Evolutionary conservation across 2,113 vertebrate genomes (phyloP).

Genomic region (Nipponia nippon): DNA sequence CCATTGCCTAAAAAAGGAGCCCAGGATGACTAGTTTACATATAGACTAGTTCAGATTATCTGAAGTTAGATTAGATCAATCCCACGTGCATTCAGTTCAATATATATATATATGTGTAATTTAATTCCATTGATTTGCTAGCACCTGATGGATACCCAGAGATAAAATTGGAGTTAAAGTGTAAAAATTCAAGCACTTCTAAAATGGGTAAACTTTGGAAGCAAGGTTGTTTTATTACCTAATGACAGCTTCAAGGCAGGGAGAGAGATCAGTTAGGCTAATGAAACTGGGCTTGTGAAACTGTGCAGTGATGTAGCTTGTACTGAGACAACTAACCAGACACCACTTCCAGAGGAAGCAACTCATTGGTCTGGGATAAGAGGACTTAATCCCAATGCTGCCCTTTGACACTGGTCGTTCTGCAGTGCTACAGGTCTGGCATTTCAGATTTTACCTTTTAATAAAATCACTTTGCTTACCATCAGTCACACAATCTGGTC

Average conservation of each 20-base stretch:
- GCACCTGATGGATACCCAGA: not conserved
- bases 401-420: not conserved
- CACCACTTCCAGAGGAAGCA: not conserved
- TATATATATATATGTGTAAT: not conserved
- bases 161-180: not conserved
- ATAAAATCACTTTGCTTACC: not conserved
- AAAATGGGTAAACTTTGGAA: not conserved
- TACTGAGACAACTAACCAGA: not conserved
- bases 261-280: not conserved
- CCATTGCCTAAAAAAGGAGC: not conserved
- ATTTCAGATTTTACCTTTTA: not conserved
- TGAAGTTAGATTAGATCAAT: not conserved
- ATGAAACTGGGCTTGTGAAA: not conserved
- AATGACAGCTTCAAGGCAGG: not conserved
- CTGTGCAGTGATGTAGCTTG: not conserved
- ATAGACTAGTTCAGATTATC: not conserved
- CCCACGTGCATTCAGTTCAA: not conserved
- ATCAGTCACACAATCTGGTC: not conserved
- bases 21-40: not conserved
- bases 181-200: not conserved
- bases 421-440: not conserved
- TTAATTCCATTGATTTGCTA: not conserved
- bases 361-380: not conserved
- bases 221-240: not conserved
- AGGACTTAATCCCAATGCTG: not conserved